A percentile compares a stretch with the other conserved stretches of the same genome.
Conservation (phyloP, 2,888 invertebrate species). For the Ormyrus rosae region DNA sequence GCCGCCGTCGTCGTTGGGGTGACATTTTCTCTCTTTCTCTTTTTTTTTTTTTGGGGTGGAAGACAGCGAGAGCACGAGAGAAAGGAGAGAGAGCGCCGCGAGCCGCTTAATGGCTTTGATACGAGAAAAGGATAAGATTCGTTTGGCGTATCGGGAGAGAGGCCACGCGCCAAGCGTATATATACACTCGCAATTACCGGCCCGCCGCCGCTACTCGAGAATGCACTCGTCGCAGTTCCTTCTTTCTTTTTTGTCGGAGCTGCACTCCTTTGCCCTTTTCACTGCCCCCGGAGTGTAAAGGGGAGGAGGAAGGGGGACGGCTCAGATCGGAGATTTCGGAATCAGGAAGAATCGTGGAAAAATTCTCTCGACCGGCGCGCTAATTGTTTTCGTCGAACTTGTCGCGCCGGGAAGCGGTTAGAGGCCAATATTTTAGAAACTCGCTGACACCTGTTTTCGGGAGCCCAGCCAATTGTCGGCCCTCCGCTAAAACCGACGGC, state of each 20-base stretch:
- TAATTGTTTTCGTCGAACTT: constrained; percentile 12
- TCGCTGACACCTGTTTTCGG: constrained; percentile 12
- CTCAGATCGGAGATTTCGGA: too few species aligned
- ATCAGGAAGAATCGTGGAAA: too few species aligned
- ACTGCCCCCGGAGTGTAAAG: too few species aligned
- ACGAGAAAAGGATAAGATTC: constrained; percentile 71
- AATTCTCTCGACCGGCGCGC: not conserved
- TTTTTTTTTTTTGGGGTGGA: constrained; percentile 64
- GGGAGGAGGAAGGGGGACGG: too few species aligned
- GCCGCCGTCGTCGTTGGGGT: constrained; percentile 59
- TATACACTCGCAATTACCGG: constrained; percentile 68
- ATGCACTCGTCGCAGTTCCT: constrained; percentile 53
- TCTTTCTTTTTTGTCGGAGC: not conserved
- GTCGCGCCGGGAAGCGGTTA: not conserved
- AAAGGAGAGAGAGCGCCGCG: constrained; percentile 57
- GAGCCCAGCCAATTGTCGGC: constrained; percentile 33
- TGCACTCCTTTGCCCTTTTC: too few species aligned
- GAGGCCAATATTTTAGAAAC: not conserved
- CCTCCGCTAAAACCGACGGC: constrained; percentile 14
- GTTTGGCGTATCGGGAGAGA: constrained; percentile 61
- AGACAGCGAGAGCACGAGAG: constrained; percentile 39
- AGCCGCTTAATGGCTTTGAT: constrained; percentile 71
- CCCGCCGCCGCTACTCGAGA: constrained; percentile 56
- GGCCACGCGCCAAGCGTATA: constrained; percentile 43
- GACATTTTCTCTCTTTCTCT: constrained; percentile 59